Evolutionary conservation across 2,797 vertebrate species (phyloP).

Genomic region (Helarctos malayanus): DNA sequence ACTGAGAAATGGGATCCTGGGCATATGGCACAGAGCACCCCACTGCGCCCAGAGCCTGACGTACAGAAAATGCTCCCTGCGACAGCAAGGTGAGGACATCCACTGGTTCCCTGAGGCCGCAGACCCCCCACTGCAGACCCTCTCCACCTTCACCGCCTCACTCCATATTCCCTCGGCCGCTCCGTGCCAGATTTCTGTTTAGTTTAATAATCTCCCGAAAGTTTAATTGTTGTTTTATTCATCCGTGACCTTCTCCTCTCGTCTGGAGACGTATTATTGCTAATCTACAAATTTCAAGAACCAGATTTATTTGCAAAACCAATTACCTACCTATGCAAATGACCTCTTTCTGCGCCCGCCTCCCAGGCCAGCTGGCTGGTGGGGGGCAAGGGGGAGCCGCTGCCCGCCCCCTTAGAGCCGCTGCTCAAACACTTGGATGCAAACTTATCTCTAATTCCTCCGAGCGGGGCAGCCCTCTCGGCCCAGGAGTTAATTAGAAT

Average conservation of each 20-base stretch:
- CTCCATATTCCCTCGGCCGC: slow-evolving; percentile 68
- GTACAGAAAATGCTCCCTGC: not conserved
- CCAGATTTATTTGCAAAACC: slow-evolving; percentile 91
- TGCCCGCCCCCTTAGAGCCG: slow-evolving; percentile 47
- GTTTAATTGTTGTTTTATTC: slow-evolving; percentile 91
- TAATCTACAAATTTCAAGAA: slow-evolving; percentile 91
- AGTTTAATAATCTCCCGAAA: slow-evolving; percentile 89
- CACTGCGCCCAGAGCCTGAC: not conserved
- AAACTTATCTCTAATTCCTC: slow-evolving; percentile 87
- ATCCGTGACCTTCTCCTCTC: slow-evolving; percentile 90
- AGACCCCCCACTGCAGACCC: not conserved
- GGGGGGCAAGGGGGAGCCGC: not conserved
- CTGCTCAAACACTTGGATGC: slow-evolving; percentile 86
- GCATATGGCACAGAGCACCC: not conserved
- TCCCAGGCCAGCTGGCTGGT: slow-evolving; percentile 68
- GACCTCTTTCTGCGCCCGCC: slow-evolving; percentile 72
- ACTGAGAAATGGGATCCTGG: not conserved
- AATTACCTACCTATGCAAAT: slow-evolving; percentile 92
- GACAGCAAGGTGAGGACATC: not conserved
- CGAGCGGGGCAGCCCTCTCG: slow-evolving; percentile 40
- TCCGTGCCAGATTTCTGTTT: slow-evolving; percentile 86
- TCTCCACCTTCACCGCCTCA: not conserved
- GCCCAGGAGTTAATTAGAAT: slow-evolving; percentile 86
- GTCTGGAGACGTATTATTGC: slow-evolving; percentile 91
- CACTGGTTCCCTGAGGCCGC: not conserved